A percentile compares a stretch with the other conserved stretches of the same genome.
phyloP scores from a whole-genome alignment of 1,140 invertebrate species.

The Apocrypta bakeri region DNA sequence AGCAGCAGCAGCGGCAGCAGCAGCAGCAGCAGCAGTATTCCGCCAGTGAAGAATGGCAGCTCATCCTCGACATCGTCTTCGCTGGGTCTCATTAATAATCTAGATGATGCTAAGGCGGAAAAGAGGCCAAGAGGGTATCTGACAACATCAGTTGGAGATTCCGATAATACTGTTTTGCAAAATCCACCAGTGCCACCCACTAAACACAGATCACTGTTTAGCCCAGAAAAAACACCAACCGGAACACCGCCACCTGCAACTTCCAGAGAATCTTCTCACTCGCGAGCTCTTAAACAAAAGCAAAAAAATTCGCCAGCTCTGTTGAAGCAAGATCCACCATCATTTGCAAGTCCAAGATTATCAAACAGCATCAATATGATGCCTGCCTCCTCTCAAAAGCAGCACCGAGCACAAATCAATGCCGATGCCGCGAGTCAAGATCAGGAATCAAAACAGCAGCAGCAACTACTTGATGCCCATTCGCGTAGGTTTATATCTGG shows the following conservation, averaged over 20 bases:
- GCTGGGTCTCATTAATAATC: conserved; percentile 53
- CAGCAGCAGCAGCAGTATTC: conserved; percentile 1
- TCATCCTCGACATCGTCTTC: conserved; percentile 54
- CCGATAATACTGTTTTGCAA: conserved; percentile 52
- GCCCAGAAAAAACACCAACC: conserved; percentile 72
- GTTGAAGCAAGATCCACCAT: conserved; percentile 26
- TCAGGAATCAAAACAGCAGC: neutral
- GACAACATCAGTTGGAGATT: conserved; percentile 31
- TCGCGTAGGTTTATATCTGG: neutral
- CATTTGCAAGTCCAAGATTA: conserved; percentile 27
- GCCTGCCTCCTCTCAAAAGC: conserved; percentile 26
- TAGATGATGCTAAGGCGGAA: conserved; percentile 60
- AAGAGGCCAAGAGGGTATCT: conserved; percentile 57
- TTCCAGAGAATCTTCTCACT: conserved; percentile 54
- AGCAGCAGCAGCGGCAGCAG: too few relatives aligned
- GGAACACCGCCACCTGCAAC: conserved; percentile 26
- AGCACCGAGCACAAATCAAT: conserved; percentile 10
- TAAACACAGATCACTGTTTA: conserved; percentile 72
- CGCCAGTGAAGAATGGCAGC: conserved; percentile 65
- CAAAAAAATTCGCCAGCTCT: conserved; percentile 64
- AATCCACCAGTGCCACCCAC: conserved; percentile 46
- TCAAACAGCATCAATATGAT: conserved; percentile 12
- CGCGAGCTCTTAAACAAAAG: conserved; percentile 62
- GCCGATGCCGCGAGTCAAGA: neutral
- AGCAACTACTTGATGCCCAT: conserved; percentile 17